These are phyloP conservation scores for Okapia johnstoni DNA, from an alignment of 2,113 vertebrate species.

Conservation along the genomic window DNA sequence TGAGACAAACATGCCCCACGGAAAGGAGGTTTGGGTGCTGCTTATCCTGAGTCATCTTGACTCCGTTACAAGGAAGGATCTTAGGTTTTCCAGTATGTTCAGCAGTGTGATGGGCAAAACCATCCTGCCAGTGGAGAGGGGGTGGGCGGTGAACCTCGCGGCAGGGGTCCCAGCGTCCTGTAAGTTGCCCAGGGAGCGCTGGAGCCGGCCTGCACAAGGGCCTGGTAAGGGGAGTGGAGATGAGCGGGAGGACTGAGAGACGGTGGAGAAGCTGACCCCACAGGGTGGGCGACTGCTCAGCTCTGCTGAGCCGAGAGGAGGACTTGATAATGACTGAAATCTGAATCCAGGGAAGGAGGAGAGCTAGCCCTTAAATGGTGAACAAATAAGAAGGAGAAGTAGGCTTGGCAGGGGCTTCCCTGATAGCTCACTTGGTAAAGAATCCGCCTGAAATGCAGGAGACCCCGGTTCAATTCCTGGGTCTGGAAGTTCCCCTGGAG, in stretches of 20 bases:
- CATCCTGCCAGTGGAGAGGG: background rate
- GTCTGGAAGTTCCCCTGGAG: background rate
- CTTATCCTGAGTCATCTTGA: background rate
- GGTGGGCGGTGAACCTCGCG: background rate
- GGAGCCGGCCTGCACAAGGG: background rate
- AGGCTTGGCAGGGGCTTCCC: background rate
- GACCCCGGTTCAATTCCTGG: background rate
- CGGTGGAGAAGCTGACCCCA: rapidly evolving
- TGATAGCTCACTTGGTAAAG: background rate
- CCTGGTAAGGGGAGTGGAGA: too few species aligned
- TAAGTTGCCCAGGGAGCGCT: background rate
- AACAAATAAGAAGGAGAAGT: background rate
- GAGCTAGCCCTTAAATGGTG: background rate
- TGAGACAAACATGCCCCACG: background rate
- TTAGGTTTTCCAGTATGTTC: background rate
- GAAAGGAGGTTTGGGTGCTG: background rate
- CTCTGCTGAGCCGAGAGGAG: background rate
- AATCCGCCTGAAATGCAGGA: rapidly evolving
- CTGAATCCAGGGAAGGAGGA: background rate
- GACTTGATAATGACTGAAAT: background rate
- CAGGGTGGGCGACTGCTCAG: background rate
- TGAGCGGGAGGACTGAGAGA: background rate
- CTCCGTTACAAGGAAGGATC: background rate
- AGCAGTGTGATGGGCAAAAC: background rate
- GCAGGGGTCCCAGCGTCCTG: background rate